Base-by-base conservation (phyloP, 2,888 invertebrate species). In the Rhingia campestris region DNA sequence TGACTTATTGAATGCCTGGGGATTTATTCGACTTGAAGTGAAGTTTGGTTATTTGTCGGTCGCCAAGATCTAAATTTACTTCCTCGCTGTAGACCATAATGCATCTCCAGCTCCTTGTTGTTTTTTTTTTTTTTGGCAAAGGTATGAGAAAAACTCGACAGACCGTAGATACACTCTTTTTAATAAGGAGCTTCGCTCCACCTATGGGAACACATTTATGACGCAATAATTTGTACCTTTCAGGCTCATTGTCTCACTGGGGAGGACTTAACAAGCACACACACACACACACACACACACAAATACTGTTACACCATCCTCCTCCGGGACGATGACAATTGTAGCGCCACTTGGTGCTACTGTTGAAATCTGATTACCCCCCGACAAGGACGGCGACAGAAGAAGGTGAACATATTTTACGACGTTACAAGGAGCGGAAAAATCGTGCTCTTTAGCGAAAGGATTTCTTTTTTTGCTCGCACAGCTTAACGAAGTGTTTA, bases 401-500 rank as follows among this genome's bases (percentile, higher is more conserved):
- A 61, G 54, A 58, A 79, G 67, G 63, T 49, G 66, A 74, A 69
- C 75, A 64, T 63, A 12, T 63, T 59, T 72, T 49, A 70, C 49
- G 77, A 82, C 77, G 74, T 84, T 80, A 84, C 84, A 80, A 80
- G 80, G 70, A 84, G 75, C 61, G 66, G 70, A 70, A 80, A 80
- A 80, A 75, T 70, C 74, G 64, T 54, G 58, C 64, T 74, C 73
- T 77, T 82, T 77, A 54, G 64, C 58, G 53, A 10, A n/a, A 39
- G 22, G n/a, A 51, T 37, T 43, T 59, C 39, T 39, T 49, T 12
- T 37, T 45, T 10, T 9, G 14, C 33, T 56, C 33, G 63, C 56
- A 75, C 75, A 70, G 84, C 84, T 84, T 84, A 79, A 84, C 84
- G 70, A 80, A 84, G 84, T 84, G 84, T 84, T 84, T 84, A 84